Evolutionary conservation across 2,113 vertebrate species (phyloP).

Genomic region (Microtus richardsoni): DNA sequence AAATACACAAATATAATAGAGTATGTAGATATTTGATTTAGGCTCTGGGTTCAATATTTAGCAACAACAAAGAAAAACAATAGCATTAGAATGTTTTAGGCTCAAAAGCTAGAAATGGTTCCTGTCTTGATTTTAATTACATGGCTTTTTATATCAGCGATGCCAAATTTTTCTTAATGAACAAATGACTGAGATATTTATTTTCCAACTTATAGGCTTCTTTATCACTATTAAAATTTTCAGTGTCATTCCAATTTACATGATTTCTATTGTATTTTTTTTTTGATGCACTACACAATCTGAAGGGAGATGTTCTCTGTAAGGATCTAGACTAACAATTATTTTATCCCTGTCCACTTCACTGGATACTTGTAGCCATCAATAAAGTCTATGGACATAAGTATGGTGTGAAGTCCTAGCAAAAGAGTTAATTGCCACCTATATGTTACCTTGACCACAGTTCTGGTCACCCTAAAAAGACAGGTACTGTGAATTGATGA

Average conservation of each 20-base stretch:
- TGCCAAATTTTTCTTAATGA: not conserved
- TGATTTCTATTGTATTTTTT: not conserved
- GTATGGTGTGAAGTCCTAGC: not conserved
- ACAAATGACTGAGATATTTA: not conserved
- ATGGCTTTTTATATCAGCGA: not conserved
- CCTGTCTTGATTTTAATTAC: not conserved
- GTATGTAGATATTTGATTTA: fast-evolving
- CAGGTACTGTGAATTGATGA: not conserved
- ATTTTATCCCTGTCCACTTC: conserved; percentile 32
- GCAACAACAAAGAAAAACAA: not conserved
- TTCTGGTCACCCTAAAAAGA: not conserved
- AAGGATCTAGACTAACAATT: conserved; percentile 30
- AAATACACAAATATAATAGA: not conserved
- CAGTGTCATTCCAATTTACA: not conserved
- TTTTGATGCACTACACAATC: not conserved
- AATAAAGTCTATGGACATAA: not conserved
- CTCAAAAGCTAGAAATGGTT: not conserved
- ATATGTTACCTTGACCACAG: not conserved
- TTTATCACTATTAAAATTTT: not conserved
- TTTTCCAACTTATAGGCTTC: not conserved
- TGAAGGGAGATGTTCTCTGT: not conserved
- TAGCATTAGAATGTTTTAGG: not conserved
- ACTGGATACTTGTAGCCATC: not conserved
- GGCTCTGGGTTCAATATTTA: not conserved
- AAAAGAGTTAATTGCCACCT: conserved; percentile 32